These are phyloP conservation scores for Ivindomyrus marchei DNA, from an alignment of 2,113 vertebrate species.

Conservation along the genomic window DNA sequence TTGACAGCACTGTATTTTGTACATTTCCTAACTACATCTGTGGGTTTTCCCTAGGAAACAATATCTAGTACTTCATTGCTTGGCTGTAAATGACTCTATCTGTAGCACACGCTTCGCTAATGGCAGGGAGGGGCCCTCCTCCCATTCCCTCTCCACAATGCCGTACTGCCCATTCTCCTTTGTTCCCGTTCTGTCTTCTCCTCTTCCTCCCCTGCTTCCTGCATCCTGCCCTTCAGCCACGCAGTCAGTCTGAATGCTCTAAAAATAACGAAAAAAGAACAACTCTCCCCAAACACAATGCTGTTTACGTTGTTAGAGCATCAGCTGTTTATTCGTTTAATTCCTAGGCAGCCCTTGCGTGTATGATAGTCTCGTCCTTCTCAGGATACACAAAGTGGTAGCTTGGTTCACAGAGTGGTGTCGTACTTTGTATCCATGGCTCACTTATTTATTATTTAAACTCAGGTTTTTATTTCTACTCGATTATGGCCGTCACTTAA, in stretches of 20 bases:
- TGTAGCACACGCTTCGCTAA: slow-evolving; percentile 52
- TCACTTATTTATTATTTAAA: neutral
- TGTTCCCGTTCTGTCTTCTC: slow-evolving; percentile 55
- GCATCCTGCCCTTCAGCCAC: slow-evolving; percentile 45
- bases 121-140: slow-evolving; percentile 48
- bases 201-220: slow-evolving; percentile 58
- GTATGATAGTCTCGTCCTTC: neutral
- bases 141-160: slow-evolving; percentile 55
- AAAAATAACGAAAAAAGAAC: slow-evolving; percentile 48
- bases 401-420: neutral
- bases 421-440: neutral
- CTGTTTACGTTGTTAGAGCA: slow-evolving; percentile 51
- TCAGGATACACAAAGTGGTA: neutral
- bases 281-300: slow-evolving; percentile 48
- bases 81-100: slow-evolving; percentile 30
- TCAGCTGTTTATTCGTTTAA: slow-evolving; percentile 54
- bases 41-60: slow-evolving; percentile 22
- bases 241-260: slow-evolving; percentile 40
- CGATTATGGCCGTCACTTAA: neutral
- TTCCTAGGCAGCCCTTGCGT: neutral
- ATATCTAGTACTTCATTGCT: slow-evolving; percentile 25
- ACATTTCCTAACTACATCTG: neutral
- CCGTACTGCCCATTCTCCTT: slow-evolving; percentile 43
- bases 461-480: too few relatives aligned
- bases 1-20: neutral